Percentiles rank a stretch among this genome's conserved stretches.
These are phyloP conservation scores for Platycheirus rosarum DNA, from an alignment of 2,888 invertebrate genomes.

Conservation along the genomic window DNA sequence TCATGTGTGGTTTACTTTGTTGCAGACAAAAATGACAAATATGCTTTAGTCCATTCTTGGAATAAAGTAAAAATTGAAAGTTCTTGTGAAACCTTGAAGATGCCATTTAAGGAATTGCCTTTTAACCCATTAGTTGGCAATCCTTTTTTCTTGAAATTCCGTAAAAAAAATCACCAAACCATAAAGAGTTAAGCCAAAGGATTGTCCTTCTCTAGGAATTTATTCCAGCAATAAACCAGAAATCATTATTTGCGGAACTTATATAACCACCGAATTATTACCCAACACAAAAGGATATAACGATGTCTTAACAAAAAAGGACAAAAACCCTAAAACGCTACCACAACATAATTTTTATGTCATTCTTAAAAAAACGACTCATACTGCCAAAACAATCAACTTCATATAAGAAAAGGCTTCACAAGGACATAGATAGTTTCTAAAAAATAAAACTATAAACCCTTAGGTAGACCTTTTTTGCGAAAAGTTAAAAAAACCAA, in stretches of 20 bases:
- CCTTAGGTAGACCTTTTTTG: constrained; percentile 30
- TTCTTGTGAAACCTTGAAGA: constrained; percentile 4
- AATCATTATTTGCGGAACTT: constrained; percentile 62
- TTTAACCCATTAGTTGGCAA: too few relatives aligned
- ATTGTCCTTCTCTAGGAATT: constrained; percentile 38
- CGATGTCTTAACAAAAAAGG: constrained; percentile 21
- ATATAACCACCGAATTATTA: constrained; percentile 71
- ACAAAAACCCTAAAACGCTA: constrained; percentile 66
- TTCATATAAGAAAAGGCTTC: constrained; percentile 57
- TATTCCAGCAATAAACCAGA: constrained; percentile 19
- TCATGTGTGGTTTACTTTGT: constrained; percentile 61
- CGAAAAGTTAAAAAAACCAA: constrained; percentile 29
- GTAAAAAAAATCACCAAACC: constrained; percentile 25
- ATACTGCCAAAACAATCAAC: constrained; percentile 28
- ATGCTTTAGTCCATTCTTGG: not conserved
- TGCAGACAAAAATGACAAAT: constrained; percentile 4
- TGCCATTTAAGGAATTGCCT: constrained; percentile 27
- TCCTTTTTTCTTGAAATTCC: constrained; percentile 69
- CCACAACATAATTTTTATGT: constrained; percentile 68
- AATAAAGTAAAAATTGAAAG: not conserved
- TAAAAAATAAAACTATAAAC: constrained; percentile 43
- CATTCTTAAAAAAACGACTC: constrained; percentile 60
- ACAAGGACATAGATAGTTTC: constrained; percentile 38
- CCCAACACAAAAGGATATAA: constrained; percentile 53
- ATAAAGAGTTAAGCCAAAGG: constrained; percentile 68